phyloP scores from a whole-genome alignment of 1,140 invertebrate genomes.

The Zophobas atratus region DNA sequence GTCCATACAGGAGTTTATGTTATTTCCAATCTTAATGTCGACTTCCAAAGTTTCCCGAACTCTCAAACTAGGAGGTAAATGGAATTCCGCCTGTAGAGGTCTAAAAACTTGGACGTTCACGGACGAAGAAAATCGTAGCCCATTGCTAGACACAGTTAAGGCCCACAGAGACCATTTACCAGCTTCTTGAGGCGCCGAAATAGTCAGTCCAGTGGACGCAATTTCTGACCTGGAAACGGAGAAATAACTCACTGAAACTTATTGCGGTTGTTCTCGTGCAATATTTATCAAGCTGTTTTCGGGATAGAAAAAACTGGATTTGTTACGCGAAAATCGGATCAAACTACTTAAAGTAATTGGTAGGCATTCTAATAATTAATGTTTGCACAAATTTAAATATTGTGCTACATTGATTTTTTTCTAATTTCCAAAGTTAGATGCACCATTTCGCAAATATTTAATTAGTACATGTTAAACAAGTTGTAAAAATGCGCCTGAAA shows the following conservation, averaged over 20 bases:
- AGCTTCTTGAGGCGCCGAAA: constrained; percentile 72
- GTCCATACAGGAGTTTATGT: constrained; percentile 78
- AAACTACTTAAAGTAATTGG: no score
- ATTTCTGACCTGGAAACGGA: constrained; percentile 62
- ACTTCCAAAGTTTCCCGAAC: constrained; percentile 76
- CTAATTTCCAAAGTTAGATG: no score
- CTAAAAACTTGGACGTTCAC: constrained; percentile 72
- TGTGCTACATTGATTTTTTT: no score
- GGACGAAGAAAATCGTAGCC: constrained; percentile 72
- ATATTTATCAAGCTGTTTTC: not conserved
- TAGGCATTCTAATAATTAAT: no score
- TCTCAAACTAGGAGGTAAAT: constrained; percentile 71
- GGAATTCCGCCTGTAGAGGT: constrained; percentile 74
- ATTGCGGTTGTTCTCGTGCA: not conserved
- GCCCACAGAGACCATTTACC: constrained; percentile 76
- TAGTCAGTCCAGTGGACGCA: constrained; percentile 71
- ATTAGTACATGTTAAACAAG: no score
- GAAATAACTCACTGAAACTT: constrained; percentile 18
- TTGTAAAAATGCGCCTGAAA: no score
- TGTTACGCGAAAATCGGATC: no score
- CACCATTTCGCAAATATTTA: no score
- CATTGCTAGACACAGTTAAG: constrained; percentile 69
- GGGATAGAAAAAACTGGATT: not conserved
- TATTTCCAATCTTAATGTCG: constrained; percentile 77
- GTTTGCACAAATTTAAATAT: no score